Evolutionary conservation across 2,888 invertebrate genomes (phyloP), one percentile per base, ranked within the genome.

Genomic region (Cenopis cana): DNA sequence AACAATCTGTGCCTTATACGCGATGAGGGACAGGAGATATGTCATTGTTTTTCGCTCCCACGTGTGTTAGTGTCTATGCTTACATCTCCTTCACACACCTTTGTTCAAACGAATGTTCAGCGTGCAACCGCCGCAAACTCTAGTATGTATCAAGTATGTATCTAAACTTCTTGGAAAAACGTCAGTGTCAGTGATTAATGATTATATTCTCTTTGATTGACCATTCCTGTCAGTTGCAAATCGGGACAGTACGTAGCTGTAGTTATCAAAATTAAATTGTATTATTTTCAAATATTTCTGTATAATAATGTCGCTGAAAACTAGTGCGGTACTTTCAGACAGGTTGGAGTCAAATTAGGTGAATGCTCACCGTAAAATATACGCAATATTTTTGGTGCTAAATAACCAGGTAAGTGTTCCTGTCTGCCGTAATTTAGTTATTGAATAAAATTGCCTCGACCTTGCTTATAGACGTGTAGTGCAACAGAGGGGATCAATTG

Each of bases 401-500:
- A 52, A 33, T 14, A 36, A 14, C 14, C 50, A 5, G 62, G 62
- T 52, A 52, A 18, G 61, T 62, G 18, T 20, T 18, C 18, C 50
- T 52, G 14, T 6, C 52, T 52, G 52, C 18, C 8, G 61, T 61
- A 36, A 62, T 52, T 62, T 62, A 62, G 50, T 62, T 62, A 62
- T 38, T 62, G 52, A 62, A 62, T 49, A 50, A 62, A 18, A 62
- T 62, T 36, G 36, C 18, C 62, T 50, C 52, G 62, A 62, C 62
- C 62, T 62, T 52, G 36, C 14, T 29, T 36, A 36, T 52, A n/a
- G 62, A 52, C 52, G 36, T 36, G 50, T 33, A 62, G 36, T 62
- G 52, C 62, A 52, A 14, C 33, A 17, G 61, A 62, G 62, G 62
- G 62, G 52, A 62, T 62, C 62, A 52, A 62, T 52, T 62, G 62